phyloP scores from a whole-genome alignment of 2,113 vertebrate species.

The Meriones unguiculatus region DNA sequence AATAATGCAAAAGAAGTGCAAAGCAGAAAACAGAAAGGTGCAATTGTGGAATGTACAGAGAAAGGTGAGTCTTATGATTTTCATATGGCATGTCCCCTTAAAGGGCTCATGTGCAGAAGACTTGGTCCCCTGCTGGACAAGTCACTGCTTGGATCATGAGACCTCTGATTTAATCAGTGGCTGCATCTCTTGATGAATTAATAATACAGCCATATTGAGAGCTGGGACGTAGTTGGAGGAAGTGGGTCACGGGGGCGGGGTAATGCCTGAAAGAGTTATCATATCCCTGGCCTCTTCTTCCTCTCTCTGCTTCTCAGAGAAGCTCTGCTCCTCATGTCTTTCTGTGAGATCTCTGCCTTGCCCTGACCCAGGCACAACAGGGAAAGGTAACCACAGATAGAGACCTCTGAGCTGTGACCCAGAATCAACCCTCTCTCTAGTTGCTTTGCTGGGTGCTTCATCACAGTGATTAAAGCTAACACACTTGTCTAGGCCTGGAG shows the following conservation, averaged over 20 bases:
- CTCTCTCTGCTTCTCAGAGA: neutral
- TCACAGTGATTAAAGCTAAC: neutral
- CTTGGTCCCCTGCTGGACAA: neutral
- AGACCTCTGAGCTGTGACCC: neutral
- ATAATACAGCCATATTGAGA: neutral
- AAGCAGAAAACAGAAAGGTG: neutral
- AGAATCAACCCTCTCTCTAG: neutral
- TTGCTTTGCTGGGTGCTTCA: neutral
- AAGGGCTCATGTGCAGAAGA: neutral
- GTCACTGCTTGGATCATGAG: neutral
- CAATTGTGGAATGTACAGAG: too few species aligned
- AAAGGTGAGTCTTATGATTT: neutral
- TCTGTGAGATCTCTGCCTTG: neutral
- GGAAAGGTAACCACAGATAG: neutral
- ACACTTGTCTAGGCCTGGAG: neutral
- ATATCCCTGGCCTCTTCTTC: neutral
- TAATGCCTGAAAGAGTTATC: neutral
- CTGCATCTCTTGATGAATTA: neutral
- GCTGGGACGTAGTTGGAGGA: neutral
- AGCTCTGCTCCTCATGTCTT: neutral
- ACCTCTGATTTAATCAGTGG: neutral
- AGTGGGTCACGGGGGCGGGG: neutral
- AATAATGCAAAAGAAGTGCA: constrained; percentile 15
- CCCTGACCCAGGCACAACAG: neutral
- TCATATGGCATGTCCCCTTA: neutral